These are phyloP conservation scores for Musca domestica DNA, from an alignment of 1,140 invertebrate species.

Conservation along the genomic window DNA sequence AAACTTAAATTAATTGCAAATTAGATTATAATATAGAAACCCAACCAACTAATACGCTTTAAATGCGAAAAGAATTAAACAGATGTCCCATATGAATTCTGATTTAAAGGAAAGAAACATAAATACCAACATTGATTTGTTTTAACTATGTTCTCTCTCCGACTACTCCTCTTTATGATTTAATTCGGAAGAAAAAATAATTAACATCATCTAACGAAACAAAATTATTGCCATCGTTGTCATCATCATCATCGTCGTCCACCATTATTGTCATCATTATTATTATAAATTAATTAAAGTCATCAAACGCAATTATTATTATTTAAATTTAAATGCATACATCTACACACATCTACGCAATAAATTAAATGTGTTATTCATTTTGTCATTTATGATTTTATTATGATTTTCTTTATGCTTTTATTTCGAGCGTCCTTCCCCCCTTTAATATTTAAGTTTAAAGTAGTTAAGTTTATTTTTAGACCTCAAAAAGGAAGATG, in stretches of 20 bases:
- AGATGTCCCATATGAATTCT: too few species aligned
- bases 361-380: neutral
- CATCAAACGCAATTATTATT: neutral
- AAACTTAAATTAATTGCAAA: too few species aligned
- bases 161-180: neutral
- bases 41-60: too few species aligned
- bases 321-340: slow-evolving; percentile 16
- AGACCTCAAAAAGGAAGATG: neutral
- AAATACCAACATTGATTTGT: neutral
- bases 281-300: neutral
- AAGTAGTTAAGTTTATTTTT: slow-evolving; percentile 5
- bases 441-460: slow-evolving; percentile 3
- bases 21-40: too few species aligned
- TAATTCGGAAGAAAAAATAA: too few species aligned
- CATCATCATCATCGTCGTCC: neutral
- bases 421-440: neutral
- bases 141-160: neutral
- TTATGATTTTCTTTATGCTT: slow-evolving; percentile 1
- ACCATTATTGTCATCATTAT: neutral
- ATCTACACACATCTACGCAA: slow-evolving; percentile 4
- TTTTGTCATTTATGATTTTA: neutral
- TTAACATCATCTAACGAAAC: too few species aligned
- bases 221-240: neutral
- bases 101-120: too few species aligned
- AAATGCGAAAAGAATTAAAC: too few species aligned